Base-by-base conservation (phyloP, 92 coral and sea anemone species). In the Actinernus sp. region DNA sequence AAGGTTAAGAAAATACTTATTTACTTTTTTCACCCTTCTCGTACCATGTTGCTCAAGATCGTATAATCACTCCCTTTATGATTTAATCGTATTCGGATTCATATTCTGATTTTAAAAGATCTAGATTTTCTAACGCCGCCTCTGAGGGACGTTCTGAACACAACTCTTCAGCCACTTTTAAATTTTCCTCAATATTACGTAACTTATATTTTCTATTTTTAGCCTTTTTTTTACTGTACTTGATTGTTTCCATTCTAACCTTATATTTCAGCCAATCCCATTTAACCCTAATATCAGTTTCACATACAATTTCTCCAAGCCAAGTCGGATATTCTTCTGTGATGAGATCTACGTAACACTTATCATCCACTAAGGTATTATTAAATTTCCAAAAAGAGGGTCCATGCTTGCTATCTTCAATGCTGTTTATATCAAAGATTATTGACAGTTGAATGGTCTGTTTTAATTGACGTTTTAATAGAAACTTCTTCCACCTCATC, bases 371-470 rank as follows among this genome's bases (percentile, higher is more conserved):
- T 26, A 69, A 40, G 33, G 48, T 64, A 3, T 32, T 27, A 26
- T 68, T 51, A 46, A 68, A 53, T 68, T 54, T 68, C 76, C 66
- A 70, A 21, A 56, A 59, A 5, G 78, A 71, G 5, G 68, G 78
- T 26, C 78, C 78, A 24, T 48, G 68, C 31, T 56, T 58, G 13
- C 55, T 58, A 6, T 24, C 43, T 38, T 56, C 78, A 52, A 56
- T 28, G 24, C 68, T 58, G 1, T 58, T 71, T 21, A 71, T 52
- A 26, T 3, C 7, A n/a, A 57, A 12, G 4, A 23, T 19, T 17
- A 58, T 72, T 1, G 69, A 68, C 53, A n/a, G n/a, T 50, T 26
- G 70, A 72, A 65, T 72, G 79, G 46, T 72, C 71, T 13, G 71
- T 23, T 24, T 50, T 73, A n/a, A 73, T 25, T 2, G 71, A 34